These are phyloP conservation scores for Oconnorella tubifera DNA, from an alignment of 2,888 invertebrate species.

Conservation along the genomic window DNA sequence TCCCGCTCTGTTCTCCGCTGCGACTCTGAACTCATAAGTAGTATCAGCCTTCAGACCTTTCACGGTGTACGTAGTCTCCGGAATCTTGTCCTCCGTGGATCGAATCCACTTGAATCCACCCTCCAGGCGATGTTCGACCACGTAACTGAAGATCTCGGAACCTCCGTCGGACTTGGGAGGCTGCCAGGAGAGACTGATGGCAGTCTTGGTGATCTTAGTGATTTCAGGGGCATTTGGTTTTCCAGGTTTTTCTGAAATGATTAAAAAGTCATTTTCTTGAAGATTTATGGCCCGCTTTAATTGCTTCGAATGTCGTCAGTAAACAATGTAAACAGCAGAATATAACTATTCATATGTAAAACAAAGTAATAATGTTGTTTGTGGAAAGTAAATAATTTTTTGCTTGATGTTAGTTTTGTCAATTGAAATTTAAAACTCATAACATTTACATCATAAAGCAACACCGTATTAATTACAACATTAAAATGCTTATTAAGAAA, in stretches of 20 bases:
- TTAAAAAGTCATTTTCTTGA: no score
- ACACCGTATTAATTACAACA: no score
- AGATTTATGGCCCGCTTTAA: no score
- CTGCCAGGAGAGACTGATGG: constrained; percentile 68
- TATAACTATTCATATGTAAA: no score
- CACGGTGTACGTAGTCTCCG: constrained; percentile 16
- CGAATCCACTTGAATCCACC: constrained; percentile 29
- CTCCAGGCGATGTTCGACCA: constrained; percentile 46
- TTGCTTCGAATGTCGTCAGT: no score
- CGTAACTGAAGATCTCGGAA: constrained; percentile 38
- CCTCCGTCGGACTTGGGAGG: constrained; percentile 43
- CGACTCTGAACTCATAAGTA: constrained; percentile 62
- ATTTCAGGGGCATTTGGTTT: constrained; percentile 34
- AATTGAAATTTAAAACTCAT: no score
- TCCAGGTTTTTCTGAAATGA: constrained; percentile 57
- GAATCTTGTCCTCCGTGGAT: constrained; percentile 20
- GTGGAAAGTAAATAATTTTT: no score
- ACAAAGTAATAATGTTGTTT: no score
- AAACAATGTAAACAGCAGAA: no score
- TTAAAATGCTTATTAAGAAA: no score
- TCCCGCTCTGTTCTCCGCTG: constrained; percentile 66
- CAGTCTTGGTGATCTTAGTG: constrained; percentile 62
- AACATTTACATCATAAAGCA: no score
- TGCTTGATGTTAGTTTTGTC: no score
- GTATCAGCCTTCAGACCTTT: constrained; percentile 46